A percentile compares a stretch with the other conserved stretches of the same genome.
phyloP scores from a whole-genome alignment of 2,797 vertebrate genomes.

The Artibeus lituratus region DNA sequence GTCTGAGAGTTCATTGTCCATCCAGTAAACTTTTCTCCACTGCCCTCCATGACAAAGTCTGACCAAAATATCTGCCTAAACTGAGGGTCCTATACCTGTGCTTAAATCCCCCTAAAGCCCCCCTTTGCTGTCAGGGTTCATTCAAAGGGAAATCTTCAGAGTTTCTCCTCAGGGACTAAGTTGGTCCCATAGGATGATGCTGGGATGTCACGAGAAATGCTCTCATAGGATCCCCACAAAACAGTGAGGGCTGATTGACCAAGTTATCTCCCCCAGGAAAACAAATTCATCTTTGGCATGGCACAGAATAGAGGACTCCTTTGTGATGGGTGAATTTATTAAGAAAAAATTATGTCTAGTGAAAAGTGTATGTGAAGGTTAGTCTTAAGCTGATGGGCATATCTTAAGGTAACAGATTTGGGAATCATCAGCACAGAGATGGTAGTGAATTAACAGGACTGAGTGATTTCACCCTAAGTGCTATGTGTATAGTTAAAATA shows the following conservation, averaged over 20 bases:
- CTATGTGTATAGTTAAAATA: neutral
- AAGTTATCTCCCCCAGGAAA: neutral
- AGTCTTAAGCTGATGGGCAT: neutral
- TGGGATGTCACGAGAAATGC: neutral
- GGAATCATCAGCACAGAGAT: neutral
- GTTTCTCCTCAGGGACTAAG: neutral
- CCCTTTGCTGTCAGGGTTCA: neutral
- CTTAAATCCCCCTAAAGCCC: neutral
- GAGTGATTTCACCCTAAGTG: neutral
- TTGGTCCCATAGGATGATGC: neutral
- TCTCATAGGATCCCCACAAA: neutral
- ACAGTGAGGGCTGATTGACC: neutral
- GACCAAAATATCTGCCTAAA: neutral
- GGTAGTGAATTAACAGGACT: neutral
- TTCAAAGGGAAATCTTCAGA: neutral
- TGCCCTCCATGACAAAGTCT: neutral
- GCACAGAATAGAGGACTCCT: neutral
- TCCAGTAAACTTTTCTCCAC: neutral
- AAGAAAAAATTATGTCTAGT: neutral
- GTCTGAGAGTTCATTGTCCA: neutral
- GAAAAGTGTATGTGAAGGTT: neutral
- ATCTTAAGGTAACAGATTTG: neutral
- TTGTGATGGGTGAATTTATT: neutral
- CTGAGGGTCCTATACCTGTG: neutral
- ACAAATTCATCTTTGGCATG: neutral